Conservation (phyloP, 2,888 invertebrate genomes). For the Eutolmus rufibarbis region DNA sequence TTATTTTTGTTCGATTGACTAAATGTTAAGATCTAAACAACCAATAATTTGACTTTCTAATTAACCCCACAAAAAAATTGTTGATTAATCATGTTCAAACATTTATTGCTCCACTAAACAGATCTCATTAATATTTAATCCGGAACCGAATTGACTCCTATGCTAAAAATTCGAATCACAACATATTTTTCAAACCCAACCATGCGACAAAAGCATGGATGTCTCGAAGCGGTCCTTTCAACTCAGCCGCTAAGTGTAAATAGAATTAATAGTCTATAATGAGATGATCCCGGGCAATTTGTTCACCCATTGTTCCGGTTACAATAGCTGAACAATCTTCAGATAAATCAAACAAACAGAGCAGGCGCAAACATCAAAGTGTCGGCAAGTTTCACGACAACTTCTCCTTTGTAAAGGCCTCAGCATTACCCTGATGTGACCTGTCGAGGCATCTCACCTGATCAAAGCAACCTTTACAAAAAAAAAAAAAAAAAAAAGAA, state of each 20-base stretch:
- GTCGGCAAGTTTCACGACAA: background rate
- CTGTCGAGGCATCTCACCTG: background rate
- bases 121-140: background rate
- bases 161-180: background rate
- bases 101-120: background rate
- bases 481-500: background rate
- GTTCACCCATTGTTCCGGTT: conserved; percentile 16
- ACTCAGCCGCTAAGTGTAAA: conserved; percentile 19
- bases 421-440: background rate
- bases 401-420: background rate
- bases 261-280: conserved; percentile 23
- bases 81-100: background rate
- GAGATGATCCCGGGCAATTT: conserved; percentile 16
- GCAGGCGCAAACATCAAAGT: conserved; percentile 19
- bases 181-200: background rate
- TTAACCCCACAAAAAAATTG: background rate
- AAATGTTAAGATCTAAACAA: no score
- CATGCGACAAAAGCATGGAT: background rate
- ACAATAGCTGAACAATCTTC: conserved; percentile 10
- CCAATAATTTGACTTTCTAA: background rate
- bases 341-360: conserved; percentile 24
- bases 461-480: background rate
- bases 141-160: background rate
- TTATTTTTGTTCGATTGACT: background rate
- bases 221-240: background rate